Evolutionary conservation across 2,888 invertebrate genomes (phyloP), one percentile per base, ranked within the genome.

Genomic region (Drosophila nigricruria): DNA sequence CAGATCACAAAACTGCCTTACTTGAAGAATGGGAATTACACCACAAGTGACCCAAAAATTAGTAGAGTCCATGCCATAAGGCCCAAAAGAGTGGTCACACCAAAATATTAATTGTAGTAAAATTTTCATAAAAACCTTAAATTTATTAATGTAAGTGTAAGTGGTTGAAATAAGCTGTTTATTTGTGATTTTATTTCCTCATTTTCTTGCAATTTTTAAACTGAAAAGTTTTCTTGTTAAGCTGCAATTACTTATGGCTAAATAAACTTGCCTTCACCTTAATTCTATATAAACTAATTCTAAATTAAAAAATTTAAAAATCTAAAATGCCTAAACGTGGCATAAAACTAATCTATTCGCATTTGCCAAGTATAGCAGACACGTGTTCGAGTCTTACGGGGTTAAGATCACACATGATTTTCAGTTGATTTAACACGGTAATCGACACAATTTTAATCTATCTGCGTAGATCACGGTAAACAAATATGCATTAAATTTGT

Each of bases 351-450:
- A 43, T 42, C 34, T 49, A 43, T 10, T 38, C n/a, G 34, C 12
- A 42, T 45, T 34, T 47, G 60, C 66, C 68, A 0, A 18, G 30
- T n/a, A 16, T 23, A 64, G 70, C 67, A 78, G 79, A 74, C 78
- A 82, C 79, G 63, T 92, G 92, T 92, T 84, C 84, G 91, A 90
- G 91, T 90, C 91, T 90, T 91, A 92, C 92, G 92, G 92, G 91
- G 92, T 92, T 91, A 90, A 91, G 79, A 85, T 89, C 89, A 91
- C 91, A 90, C 85, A 88, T 75, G 58, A 68, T 78, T 70, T 80
- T 79, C 74, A 90, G 91, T 77, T 86, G 90, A 91, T 91, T 91
- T 82, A 92, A 92, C 91, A 92, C 92, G 92, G 92, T 88, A 91
- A 92, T 91, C 81, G 90, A 92, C 89, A 88, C 91, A 87, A 64